Evolutionary conservation across 2,113 vertebrate species (phyloP), one percentile per base, ranked within the genome.

Genomic region (Cavia aperea): DNA sequence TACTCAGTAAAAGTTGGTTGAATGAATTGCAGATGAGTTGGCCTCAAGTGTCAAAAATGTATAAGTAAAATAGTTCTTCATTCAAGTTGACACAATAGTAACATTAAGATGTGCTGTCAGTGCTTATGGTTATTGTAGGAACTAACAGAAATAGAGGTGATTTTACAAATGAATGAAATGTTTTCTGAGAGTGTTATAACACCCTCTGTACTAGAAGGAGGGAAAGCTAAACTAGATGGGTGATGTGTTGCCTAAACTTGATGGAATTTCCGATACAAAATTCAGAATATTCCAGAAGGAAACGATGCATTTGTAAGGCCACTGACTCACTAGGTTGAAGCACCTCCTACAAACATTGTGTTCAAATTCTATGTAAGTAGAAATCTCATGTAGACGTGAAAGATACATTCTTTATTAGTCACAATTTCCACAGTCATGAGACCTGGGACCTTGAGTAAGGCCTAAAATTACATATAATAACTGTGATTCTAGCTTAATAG

Each of bases 111-210:
- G 33, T 7, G 0, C 13, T 31, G 8, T 49, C 15, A 16, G 6
- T 39, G 62, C 49, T 56, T 58, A 23, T 5, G 23, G 26, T 88
- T 73, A 36, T 10, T 33, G n/a, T 1, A 9, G 33, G 26, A n/a
- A 18, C 62, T 33, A 46, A 36, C 18, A 23, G 14, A 33, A 16
- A 93, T 63, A 46, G 2, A 39, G 19, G 9, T 73, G 65, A 73
- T 66, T 88, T 91, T 88, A 85, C 23, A 85, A 84, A 91, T 10
- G 21, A 85, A 88, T 29, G 60, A 82, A 93, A 63, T 63, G 3
- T 29, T 70, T 70, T 70, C 33, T 23, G 70, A 72, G 19, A 72
- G 19, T 39, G n/a, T 23, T 72, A n/a, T 39, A 72, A n/a, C 19
- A 72, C n/a, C 39, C n/a, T 39, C 19, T 23, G 19, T 39, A 8